phyloP scores from a whole-genome alignment of 2,888 invertebrate genomes.

The Erebia epiphron region DNA sequence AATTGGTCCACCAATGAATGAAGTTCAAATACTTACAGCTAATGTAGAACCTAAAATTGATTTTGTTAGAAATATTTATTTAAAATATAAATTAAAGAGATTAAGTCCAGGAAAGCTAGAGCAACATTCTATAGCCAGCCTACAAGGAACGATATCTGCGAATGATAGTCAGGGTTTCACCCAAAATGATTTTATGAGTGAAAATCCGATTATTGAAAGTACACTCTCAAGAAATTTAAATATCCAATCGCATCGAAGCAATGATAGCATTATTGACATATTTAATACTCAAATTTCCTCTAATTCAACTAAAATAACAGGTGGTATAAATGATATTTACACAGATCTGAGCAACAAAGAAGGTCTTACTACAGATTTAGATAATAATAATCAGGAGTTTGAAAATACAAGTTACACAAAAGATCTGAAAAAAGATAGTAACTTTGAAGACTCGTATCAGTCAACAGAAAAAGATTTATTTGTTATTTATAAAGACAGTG shows the following conservation, averaged over 20 bases:
- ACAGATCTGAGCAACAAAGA: slow-evolving; percentile 29
- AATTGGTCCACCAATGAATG: slow-evolving; percentile 48
- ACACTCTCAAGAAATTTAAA: slow-evolving; percentile 12
- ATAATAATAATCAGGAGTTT: slow-evolving; percentile 33
- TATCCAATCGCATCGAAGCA: slow-evolving; percentile 31
- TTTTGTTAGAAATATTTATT: slow-evolving; percentile 54
- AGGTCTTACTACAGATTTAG: slow-evolving; percentile 38
- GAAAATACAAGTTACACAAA: slow-evolving; percentile 38
- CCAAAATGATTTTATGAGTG: not conserved
- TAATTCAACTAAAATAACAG: slow-evolving; percentile 47
- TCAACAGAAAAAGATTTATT: slow-evolving; percentile 60
- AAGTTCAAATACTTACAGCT: slow-evolving; percentile 60
- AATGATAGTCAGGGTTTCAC: not conserved
- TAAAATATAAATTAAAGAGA: slow-evolving; percentile 60
- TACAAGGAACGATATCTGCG: slow-evolving; percentile 21
- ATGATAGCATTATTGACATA: slow-evolving; percentile 54
- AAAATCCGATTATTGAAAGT: not conserved
- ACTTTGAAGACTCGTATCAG: slow-evolving; percentile 42
- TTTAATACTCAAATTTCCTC: slow-evolving; percentile 52
- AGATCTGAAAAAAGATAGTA: slow-evolving; percentile 35
- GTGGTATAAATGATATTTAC: slow-evolving; percentile 19
- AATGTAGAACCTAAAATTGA: slow-evolving; percentile 56
- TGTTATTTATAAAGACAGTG: slow-evolving; percentile 63
- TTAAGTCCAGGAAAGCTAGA: slow-evolving; percentile 56
- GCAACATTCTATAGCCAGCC: slow-evolving; percentile 55